phyloP scores from a whole-genome alignment of 2,113 vertebrate species.

The Eulemur rufifrons region DNA sequence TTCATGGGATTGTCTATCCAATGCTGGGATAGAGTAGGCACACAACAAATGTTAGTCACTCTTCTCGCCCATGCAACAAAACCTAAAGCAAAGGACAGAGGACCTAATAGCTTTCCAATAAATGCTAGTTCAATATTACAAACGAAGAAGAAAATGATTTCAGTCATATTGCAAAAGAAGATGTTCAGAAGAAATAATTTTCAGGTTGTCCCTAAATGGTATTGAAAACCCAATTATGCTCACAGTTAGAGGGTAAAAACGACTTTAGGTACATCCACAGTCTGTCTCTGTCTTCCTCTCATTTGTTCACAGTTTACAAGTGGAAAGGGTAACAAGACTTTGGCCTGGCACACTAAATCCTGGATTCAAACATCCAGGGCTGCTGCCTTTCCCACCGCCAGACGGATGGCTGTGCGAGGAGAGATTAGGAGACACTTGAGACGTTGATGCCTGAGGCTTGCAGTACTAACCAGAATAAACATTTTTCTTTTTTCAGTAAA shows the following conservation, averaged over 20 bases:
- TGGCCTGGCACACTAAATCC: background rate
- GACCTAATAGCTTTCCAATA: background rate
- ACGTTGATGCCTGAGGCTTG: conserved; percentile 51
- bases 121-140: background rate
- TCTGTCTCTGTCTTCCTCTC: background rate
- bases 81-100: background rate
- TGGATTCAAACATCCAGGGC: background rate
- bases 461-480: conserved; percentile 61
- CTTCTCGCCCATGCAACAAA: background rate
- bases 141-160: background rate
- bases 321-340: background rate
- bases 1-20: background rate
- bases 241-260: background rate
- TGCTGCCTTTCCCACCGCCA: background rate
- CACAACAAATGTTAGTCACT: background rate
- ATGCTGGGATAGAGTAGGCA: background rate
- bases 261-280: background rate
- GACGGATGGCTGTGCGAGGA: background rate
- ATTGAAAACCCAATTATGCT: background rate
- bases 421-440: conserved; percentile 61
- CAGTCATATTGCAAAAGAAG: background rate
- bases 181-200: background rate
- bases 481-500: conserved; percentile 70
- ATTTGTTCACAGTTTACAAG: conserved; percentile 11
- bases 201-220: background rate